phyloP scores from a whole-genome alignment of 2,888 invertebrate species.

The Torymus aiolomorphi region DNA sequence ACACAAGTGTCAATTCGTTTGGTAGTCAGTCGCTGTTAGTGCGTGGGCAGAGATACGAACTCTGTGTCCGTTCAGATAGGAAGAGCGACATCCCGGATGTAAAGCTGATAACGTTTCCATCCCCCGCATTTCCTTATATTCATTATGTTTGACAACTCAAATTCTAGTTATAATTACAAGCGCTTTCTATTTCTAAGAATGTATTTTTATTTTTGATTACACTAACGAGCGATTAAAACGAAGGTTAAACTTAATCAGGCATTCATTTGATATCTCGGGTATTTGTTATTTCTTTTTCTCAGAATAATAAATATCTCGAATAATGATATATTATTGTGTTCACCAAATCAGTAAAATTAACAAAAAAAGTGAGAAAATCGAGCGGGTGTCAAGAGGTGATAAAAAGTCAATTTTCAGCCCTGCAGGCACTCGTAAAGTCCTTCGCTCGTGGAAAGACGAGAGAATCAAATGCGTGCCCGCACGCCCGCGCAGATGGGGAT shows the following conservation, averaged over 20 bases:
- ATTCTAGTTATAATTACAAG: slow-evolving; percentile 7
- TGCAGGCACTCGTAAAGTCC: background rate
- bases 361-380: background rate
- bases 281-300: background rate
- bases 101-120: slow-evolving; percentile 67
- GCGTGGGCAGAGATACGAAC: slow-evolving; percentile 70
- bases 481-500: slow-evolving; percentile 4
- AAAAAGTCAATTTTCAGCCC: slow-evolving; percentile 37
- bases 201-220: slow-evolving; percentile 9
- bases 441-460: slow-evolving; percentile 1
- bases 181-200: background rate
- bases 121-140: slow-evolving; percentile 62
- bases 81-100: slow-evolving; percentile 73
- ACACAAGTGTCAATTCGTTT: slow-evolving; percentile 66
- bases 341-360: background rate
- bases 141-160: background rate
- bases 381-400: slow-evolving; percentile 12
- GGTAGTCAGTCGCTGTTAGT: slow-evolving; percentile 59
- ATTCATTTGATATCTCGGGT: background rate
- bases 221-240: background rate
- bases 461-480: slow-evolving; percentile 14
- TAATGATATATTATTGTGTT: background rate
- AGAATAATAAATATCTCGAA: too few species aligned
- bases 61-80: slow-evolving; percentile 72
- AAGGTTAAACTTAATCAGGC: background rate